A percentile compares a stretch with the other conserved stretches of the same genome.
phyloP scores from a whole-genome alignment of 1,140 invertebrate genomes.

The Pararge aegeria region DNA sequence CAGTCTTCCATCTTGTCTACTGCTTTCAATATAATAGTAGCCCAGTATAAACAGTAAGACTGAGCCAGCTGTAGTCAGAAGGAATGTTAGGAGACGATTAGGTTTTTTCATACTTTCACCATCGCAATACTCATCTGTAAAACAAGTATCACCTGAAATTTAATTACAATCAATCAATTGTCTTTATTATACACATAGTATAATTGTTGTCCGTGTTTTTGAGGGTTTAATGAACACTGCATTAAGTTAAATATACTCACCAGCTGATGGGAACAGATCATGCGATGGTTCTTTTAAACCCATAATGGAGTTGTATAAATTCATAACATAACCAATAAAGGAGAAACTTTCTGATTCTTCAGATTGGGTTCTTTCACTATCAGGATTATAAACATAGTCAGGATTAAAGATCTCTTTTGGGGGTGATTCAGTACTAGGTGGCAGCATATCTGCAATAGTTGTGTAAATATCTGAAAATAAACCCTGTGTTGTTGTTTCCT shows the following conservation, averaged over 20 bases:
- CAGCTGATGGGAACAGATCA: slow-evolving; percentile 51
- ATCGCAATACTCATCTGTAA: slow-evolving; percentile 64
- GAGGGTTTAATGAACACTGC: no score
- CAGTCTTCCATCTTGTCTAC: slow-evolving; percentile 80
- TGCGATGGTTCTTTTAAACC: slow-evolving; percentile 50
- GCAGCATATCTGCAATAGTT: slow-evolving; percentile 50
- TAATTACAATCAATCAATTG: slow-evolving; percentile 9
- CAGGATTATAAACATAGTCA: slow-evolving; percentile 36
- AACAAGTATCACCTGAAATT: slow-evolving; percentile 61
- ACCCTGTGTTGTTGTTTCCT: slow-evolving; percentile 36
- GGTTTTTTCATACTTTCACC: slow-evolving; percentile 47
- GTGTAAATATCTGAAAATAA: slow-evolving; percentile 54
- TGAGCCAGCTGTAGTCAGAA: slow-evolving; percentile 83
- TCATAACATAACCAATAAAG: slow-evolving; percentile 50
- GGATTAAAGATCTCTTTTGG: slow-evolving; percentile 51
- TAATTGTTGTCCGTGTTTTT: background rate
- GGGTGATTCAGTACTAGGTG: slow-evolving; percentile 43
- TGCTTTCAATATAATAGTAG: slow-evolving; percentile 88
- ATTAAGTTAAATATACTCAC: slow-evolving; percentile 35
- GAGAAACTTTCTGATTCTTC: slow-evolving; percentile 47
- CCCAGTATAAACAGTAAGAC: slow-evolving; percentile 87
- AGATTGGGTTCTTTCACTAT: slow-evolving; percentile 18
- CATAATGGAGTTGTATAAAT: slow-evolving; percentile 50
- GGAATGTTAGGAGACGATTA: slow-evolving; percentile 72
- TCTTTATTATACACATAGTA: background rate